Evolutionary conservation across 2,797 vertebrate genomes (phyloP).

Genomic region (Poecilia picta): DNA sequence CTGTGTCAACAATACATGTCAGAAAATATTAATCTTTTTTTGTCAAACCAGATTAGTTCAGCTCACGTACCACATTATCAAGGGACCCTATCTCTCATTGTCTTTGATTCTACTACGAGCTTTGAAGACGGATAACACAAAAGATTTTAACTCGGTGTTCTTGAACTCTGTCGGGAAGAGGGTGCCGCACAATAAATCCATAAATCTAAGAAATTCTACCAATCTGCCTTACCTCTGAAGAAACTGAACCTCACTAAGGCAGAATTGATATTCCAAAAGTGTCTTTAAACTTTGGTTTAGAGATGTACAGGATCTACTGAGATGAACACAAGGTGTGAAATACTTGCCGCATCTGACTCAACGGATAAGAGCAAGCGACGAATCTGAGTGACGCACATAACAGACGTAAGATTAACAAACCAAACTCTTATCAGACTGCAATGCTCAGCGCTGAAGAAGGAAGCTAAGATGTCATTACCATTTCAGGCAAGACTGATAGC

Average conservation of each 20-base stretch:
- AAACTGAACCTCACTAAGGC: slow-evolving; percentile 53
- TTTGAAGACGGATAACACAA: slow-evolving; percentile 72
- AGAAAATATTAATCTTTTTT: slow-evolving; percentile 64
- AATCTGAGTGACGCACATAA: slow-evolving; percentile 36
- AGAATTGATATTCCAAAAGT: slow-evolving; percentile 48
- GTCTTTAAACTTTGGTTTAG: slow-evolving; percentile 51
- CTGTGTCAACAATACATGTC: slow-evolving; percentile 40
- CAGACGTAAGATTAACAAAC: slow-evolving; percentile 46
- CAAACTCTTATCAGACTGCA: slow-evolving; percentile 30
- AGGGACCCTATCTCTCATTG: slow-evolving; percentile 67
- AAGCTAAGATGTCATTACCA: slow-evolving; percentile 17
- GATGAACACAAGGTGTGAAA: slow-evolving; percentile 56
- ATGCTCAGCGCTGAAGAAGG: slow-evolving; percentile 32
- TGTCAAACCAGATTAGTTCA: slow-evolving; percentile 62
- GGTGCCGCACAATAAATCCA: slow-evolving; percentile 40
- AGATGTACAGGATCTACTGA: slow-evolving; percentile 59
- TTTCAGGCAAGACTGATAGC: background rate
- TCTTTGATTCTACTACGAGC: slow-evolving; percentile 73
- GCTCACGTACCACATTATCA: slow-evolving; percentile 60
- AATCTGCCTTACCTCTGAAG: slow-evolving; percentile 56
- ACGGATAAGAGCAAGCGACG: slow-evolving; percentile 31
- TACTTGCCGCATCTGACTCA: slow-evolving; percentile 34
- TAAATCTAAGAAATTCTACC: slow-evolving; percentile 60
- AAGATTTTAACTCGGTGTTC: slow-evolving; percentile 49
- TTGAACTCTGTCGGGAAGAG: slow-evolving; percentile 68